Base-by-base conservation (phyloP, 2,797 vertebrate genomes). In the Trematomus bernacchii region DNA sequence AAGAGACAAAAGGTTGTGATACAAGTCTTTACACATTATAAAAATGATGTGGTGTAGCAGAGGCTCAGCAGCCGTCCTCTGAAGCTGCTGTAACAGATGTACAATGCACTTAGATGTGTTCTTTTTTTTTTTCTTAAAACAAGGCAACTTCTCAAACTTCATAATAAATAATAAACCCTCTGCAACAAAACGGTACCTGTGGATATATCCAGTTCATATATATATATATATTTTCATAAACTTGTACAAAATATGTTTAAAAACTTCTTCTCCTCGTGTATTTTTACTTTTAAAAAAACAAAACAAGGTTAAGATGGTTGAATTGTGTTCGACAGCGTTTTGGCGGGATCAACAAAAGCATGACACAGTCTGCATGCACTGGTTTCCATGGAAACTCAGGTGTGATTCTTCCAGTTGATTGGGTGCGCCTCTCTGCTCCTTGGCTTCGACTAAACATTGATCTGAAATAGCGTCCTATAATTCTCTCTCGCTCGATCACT, bases 121-220 rank as follows among this genome's bases (percentile, higher is more conserved):
- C 84, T 61, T 30, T 83, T 86, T 89, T 89, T n/a, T 85, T 84
- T 90, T 87, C 83, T 92, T 90, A 74, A 89, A 92, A 94, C 93
- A 97, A 97, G 96, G 95, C 96, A 96, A 96, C 93, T 90, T 92
- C 73, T 89, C 87, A 93, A 93, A 92, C 88, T 80, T 93, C 85
- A 89, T 85, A 95, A 94, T 93, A 94, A 94, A 87, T 87, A 93
- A 87, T 94, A 94, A 90, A 91, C 91, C 93, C 89, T 90, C 92
- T 94, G 94, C 92, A 90, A 92, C 91, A 89, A 90, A 83, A 93
- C 83, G 94, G 95, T 94, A 96, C 92, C 95, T 95, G 91, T 95
- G 89, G 85, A 93, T 88, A 93, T 86, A 95, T 94, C 91, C 94
- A 95, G 94, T 96, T 93, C 53, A 85, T 89, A 83, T 89, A 88